These are phyloP conservation scores for Cyprinodon brontotheroides DNA, from an alignment of 2,113 vertebrate species.

Conservation along the genomic window DNA sequence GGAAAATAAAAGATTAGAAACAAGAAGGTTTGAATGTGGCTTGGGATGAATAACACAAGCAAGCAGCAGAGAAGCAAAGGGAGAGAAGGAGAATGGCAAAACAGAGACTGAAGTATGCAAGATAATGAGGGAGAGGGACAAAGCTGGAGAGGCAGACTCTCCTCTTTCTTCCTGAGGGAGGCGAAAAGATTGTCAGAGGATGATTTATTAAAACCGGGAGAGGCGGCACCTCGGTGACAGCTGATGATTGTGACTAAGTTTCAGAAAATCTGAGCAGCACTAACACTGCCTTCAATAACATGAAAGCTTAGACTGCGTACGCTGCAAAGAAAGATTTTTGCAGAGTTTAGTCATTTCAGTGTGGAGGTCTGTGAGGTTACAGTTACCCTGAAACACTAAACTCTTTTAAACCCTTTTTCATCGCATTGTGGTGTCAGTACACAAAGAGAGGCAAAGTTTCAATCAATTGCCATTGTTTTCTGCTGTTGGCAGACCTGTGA, in stretches of 20 bases:
- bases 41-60: slow-evolving; percentile 48
- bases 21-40: slow-evolving; percentile 15
- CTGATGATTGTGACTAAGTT: slow-evolving; percentile 56
- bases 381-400: slow-evolving; percentile 9
- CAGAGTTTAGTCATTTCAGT: not conserved
- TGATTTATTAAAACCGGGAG: slow-evolving; percentile 61
- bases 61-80: slow-evolving; percentile 36
- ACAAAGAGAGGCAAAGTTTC: not conserved
- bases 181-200: slow-evolving; percentile 29
- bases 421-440: not conserved
- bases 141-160: slow-evolving; percentile 15
- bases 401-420: not conserved
- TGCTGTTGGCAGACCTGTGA: not conserved
- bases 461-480: not conserved
- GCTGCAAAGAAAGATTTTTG: slow-evolving; percentile 13
- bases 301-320: slow-evolving; percentile 17
- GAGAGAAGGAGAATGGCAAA: slow-evolving; percentile 32
- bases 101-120: slow-evolving; percentile 31
- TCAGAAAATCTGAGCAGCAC: slow-evolving; percentile 38
- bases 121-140: slow-evolving; percentile 49
- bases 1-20: slow-evolving; percentile 18
- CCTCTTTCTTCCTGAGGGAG: slow-evolving; percentile 11
- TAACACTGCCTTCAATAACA: slow-evolving; percentile 38
- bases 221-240: slow-evolving; percentile 49
- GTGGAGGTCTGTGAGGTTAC: not conserved